Evolutionary conservation across 2,797 vertebrate species (phyloP).

Genomic region (Eutrigla gurnardus): DNA sequence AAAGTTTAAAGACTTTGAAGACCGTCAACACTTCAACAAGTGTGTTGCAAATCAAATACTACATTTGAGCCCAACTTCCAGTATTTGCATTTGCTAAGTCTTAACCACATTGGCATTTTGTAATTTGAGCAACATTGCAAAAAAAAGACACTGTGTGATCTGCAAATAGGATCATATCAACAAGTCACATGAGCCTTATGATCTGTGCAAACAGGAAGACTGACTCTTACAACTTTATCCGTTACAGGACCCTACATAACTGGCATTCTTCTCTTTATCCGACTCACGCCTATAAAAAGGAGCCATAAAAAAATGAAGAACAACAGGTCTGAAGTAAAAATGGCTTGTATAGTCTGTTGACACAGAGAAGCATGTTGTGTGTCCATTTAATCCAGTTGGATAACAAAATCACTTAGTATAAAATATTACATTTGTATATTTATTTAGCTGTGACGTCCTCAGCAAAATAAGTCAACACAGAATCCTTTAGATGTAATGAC

Average conservation of each 20-base stretch:
- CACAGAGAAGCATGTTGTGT: slow-evolving; percentile 24
- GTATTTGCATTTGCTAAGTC: slow-evolving; percentile 13
- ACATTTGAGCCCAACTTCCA: neutral
- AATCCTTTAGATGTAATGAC: neutral
- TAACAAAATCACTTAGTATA: slow-evolving; percentile 6
- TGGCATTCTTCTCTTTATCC: slow-evolving; percentile 49
- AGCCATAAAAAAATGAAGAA: slow-evolving; percentile 56
- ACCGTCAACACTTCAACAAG: neutral
- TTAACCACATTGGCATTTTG: slow-evolving; percentile 21
- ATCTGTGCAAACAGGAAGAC: slow-evolving; percentile 48
- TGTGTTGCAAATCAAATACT: neutral
- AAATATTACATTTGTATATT: neutral
- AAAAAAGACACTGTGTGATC: slow-evolving; percentile 3
- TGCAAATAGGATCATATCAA: slow-evolving; percentile 7
- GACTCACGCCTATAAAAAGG: slow-evolving; percentile 63
- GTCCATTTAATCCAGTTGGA: slow-evolving; percentile 1
- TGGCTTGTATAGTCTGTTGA: slow-evolving; percentile 24
- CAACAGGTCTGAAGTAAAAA: slow-evolving; percentile 43
- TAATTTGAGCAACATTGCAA: slow-evolving; percentile 21
- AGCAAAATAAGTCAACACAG: neutral
- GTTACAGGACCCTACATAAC: slow-evolving; percentile 27
- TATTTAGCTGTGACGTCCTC: neutral
- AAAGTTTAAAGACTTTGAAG: slow-evolving; percentile 2
- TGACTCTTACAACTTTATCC: slow-evolving; percentile 16
- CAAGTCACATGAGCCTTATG: slow-evolving; percentile 15